A percentile compares a stretch with the other conserved stretches of the same genome.
phyloP scores from a whole-genome alignment of 2,888 invertebrate genomes.

The Alentia gelatinosa region DNA sequence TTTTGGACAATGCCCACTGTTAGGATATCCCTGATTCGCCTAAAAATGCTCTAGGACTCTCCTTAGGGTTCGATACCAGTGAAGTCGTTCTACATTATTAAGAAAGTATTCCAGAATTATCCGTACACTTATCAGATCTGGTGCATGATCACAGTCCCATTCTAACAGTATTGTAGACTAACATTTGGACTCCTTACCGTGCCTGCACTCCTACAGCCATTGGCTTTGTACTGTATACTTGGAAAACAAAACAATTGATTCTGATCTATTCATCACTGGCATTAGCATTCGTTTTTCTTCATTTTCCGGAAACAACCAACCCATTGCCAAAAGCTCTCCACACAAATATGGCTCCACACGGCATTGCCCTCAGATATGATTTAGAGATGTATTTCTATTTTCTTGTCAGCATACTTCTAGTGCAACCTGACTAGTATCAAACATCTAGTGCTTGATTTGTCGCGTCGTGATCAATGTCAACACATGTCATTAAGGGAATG shows the following conservation, averaged over 20 bases:
- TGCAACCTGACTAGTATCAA: no score
- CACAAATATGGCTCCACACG: not conserved
- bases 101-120: not conserved
- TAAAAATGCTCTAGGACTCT: not conserved
- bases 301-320: not conserved
- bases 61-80: not conserved
- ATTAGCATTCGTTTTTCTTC: not conserved
- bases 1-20: conserved; percentile 4
- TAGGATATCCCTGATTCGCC: conserved; percentile 39
- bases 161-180: not conserved
- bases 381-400: not conserved
- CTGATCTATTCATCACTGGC: not conserved
- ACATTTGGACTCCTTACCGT: not conserved
- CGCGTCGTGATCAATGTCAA: no score
- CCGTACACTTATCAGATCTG: not conserved
- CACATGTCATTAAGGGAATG: no score
- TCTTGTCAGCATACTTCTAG: not conserved
- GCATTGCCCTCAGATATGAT: not conserved
- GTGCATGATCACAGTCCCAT: not conserved
- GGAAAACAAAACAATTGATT: not conserved
- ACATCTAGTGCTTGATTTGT: not conserved
- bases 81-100: not conserved
- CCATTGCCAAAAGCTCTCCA: not conserved
- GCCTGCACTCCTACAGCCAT: not conserved
- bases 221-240: not conserved